A percentile compares a stretch with the other conserved stretches of the same genome.
phyloP scores from a whole-genome alignment of 2,797 vertebrate genomes.

The Anabacerthia variegaticeps region DNA sequence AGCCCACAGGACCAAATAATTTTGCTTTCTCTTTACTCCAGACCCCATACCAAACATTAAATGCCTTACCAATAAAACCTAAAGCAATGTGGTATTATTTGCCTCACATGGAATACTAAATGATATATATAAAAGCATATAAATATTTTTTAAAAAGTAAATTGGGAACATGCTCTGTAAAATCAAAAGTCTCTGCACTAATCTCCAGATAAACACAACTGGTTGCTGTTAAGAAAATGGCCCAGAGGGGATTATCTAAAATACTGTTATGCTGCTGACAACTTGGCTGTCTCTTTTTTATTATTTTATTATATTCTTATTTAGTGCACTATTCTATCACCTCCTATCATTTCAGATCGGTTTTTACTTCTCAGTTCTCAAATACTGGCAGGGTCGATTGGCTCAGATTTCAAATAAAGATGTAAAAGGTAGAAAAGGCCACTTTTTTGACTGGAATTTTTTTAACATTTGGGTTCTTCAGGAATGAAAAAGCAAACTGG shows the following conservation, averaged over 20 bases:
- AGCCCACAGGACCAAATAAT: slow-evolving; percentile 8
- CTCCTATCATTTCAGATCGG: slow-evolving; percentile 1
- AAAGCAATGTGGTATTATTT: slow-evolving; percentile 14
- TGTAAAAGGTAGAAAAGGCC: neutral
- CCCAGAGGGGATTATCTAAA: slow-evolving; percentile 41
- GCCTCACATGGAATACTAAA: slow-evolving; percentile 21
- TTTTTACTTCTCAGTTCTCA: neutral
- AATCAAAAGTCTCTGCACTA: slow-evolving; percentile 32
- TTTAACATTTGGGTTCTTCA: neutral
- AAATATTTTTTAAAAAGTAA: neutral
- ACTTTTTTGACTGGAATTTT: neutral
- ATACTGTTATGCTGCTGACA: slow-evolving; percentile 43
- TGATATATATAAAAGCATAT: neutral
- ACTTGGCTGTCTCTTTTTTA: slow-evolving; percentile 33
- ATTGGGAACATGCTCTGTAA: slow-evolving; percentile 18
- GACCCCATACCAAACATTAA: neutral
- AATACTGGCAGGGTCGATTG: neutral
- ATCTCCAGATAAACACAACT: slow-evolving; percentile 53
- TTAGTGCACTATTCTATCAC: neutral
- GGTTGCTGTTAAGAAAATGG: slow-evolving; percentile 54
- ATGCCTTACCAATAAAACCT: slow-evolving; percentile 12
- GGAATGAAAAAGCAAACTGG: neutral
- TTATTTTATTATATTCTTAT: slow-evolving; percentile 10
- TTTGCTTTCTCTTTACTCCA: slow-evolving; percentile 5
- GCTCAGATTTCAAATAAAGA: neutral